Conservation (phyloP, 2,888 invertebrate species). For the Podotricha telesiphe region DNA sequence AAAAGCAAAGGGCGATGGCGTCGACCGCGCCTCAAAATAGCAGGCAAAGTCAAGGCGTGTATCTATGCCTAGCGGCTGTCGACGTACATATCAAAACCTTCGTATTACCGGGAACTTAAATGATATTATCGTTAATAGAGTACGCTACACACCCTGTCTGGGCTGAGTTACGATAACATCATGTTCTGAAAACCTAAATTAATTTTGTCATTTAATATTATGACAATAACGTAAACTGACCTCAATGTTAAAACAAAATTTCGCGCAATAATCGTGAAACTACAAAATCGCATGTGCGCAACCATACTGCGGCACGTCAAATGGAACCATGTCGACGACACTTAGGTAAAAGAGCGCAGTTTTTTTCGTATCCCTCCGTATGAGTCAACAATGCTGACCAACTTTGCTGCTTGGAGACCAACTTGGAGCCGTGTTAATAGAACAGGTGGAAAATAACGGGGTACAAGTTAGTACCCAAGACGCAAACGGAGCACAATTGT, state of each 20-base stretch:
- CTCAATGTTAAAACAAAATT: conserved; percentile 30
- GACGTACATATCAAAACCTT: conserved; percentile 23
- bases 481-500: conserved; percentile 64
- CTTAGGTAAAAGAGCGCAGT: conserved; percentile 31
- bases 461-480: conserved; percentile 36
- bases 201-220: conserved; percentile 21
- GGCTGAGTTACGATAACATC: conserved; percentile 29
- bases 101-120: conserved; percentile 21
- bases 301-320: conserved; percentile 29
- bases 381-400: conserved; percentile 33
- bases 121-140: background rate
- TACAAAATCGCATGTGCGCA: conserved; percentile 30
- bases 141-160: conserved; percentile 19
- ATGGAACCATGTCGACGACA: conserved; percentile 42
- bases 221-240: conserved; percentile 26
- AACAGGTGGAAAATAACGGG: conserved; percentile 45
- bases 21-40: conserved; percentile 79
- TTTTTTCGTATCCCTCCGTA: conserved; percentile 33
- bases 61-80: conserved; percentile 52
- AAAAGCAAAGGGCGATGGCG: conserved; percentile 75
- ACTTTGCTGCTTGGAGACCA: conserved; percentile 31
- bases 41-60: conserved; percentile 81
- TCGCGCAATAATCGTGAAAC: conserved; percentile 30
- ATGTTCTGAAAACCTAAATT: conserved; percentile 29
- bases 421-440: conserved; percentile 32